Evolutionary conservation across 92 coral and sea anemone genomes (phyloP).

Genomic region (Zoanthus gigantus): DNA sequence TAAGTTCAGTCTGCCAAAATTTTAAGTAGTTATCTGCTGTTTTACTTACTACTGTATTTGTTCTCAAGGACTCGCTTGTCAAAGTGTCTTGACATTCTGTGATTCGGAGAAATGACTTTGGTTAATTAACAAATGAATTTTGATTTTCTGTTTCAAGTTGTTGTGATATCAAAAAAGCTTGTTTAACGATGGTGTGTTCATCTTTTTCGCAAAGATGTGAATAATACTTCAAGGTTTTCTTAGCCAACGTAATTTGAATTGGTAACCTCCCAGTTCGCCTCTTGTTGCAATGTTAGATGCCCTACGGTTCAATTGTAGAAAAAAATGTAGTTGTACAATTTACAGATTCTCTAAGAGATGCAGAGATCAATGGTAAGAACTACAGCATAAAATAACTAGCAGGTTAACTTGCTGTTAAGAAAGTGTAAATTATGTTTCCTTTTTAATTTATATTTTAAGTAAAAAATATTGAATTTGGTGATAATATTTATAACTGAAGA

Average conservation of each 20-base stretch:
- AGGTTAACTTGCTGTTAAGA: background rate
- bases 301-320: slow-evolving; percentile 62
- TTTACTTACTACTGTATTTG: too few relatives aligned
- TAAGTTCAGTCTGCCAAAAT: too few relatives aligned
- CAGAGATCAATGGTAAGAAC: slow-evolving; percentile 45
- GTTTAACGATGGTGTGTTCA: too few relatives aligned
- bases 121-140: too few relatives aligned
- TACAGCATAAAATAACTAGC: background rate
- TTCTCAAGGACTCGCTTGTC: slow-evolving; percentile 16
- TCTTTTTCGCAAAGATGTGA: too few relatives aligned
- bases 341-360: slow-evolving; percentile 42
- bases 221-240: too few relatives aligned
- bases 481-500: background rate
- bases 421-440: background rate
- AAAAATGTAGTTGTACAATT: slow-evolving; percentile 65
- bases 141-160: too few relatives aligned
- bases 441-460: background rate
- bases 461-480: background rate
- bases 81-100: background rate
- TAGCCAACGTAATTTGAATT: too few relatives aligned
- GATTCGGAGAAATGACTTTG: too few relatives aligned
- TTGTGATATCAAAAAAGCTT: too few relatives aligned
- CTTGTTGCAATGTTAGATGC: slow-evolving; percentile 32
- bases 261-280: too few relatives aligned
- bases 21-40: too few relatives aligned